Evolutionary conservation across 2,888 invertebrate genomes (phyloP).

Genomic region (Lepidocyrtinus sp.): DNA sequence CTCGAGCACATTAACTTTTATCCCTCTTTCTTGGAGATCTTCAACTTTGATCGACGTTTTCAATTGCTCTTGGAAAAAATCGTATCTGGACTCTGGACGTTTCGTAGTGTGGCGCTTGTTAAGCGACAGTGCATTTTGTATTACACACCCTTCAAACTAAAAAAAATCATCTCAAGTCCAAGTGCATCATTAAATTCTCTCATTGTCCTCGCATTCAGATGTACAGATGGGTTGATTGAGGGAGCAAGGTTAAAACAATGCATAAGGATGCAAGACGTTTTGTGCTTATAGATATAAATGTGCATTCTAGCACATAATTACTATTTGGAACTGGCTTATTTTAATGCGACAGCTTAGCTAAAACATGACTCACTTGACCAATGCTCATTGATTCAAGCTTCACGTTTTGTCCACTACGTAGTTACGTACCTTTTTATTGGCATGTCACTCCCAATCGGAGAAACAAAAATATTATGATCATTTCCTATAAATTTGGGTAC

Average conservation of each 20-base stretch:
- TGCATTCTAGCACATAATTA: slow-evolving; percentile 15
- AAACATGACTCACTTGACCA: slow-evolving; percentile 23
- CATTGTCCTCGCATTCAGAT: slow-evolving; percentile 24
- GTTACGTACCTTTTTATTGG: slow-evolving; percentile 52
- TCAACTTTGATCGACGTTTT: slow-evolving; percentile 50
- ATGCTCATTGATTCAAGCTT: slow-evolving; percentile 33
- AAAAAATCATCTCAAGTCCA: neutral
- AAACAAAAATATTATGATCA: slow-evolving; percentile 50
- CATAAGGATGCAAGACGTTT: neutral
- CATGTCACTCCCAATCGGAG: slow-evolving; percentile 53
- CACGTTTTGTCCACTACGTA: slow-evolving; percentile 40
- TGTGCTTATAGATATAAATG: neutral
- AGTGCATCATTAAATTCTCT: slow-evolving; percentile 36
- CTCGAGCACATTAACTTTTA: neutral
- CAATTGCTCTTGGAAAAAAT: slow-evolving; percentile 43
- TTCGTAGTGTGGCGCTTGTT: no score
- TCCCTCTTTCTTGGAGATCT: slow-evolving; percentile 43
- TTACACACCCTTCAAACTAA: slow-evolving; percentile 47
- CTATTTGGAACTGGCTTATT: no score
- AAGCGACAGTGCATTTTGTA: no score
- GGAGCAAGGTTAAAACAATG: neutral
- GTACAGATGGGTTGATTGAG: neutral
- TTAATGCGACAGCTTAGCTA: slow-evolving; percentile 27
- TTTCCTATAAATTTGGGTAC: neutral
- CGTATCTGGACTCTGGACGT: neutral